Base-by-base conservation (phyloP, 2,888 invertebrate genomes). In the Ectemnius continuus region DNA sequence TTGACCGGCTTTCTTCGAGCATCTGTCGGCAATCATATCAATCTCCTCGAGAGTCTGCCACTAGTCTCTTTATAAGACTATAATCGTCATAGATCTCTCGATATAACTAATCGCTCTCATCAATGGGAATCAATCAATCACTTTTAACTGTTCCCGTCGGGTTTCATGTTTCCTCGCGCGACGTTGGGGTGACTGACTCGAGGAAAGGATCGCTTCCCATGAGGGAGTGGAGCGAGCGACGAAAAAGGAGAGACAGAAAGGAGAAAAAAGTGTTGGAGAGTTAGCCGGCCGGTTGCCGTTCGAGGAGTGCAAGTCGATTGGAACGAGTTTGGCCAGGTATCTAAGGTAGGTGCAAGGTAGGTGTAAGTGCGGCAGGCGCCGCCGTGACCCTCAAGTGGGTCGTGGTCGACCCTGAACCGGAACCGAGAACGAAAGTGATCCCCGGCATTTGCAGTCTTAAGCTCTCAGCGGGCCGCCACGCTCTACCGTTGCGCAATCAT, bases 371-470 rank as follows among this genome's bases (percentile, higher is more conserved):
- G 6, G 8, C 52, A 13, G 16, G 52, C 52, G 52, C 61, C 52
- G 59, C 61, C 73, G 75, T 80, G 82, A 84, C 84, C 81, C 76
- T 83, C 75, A 84, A 84, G 80, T 85, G 66, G 76, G 76, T 77
- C 83, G 74, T 65, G 69, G 75, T 52, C 80, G 85, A 86, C 84
- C 83, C 82, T 81, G 85, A 86, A 84, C 84, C 85, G 87, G 86
- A 88, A 88, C 82, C 76, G 85, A 86, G 80, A 88, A 84, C 77
- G 87, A 88, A 87, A 87, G 87, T 88, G 87, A 86, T 84, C 70
- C 74, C 4, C 14, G 70, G 63, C 73, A 74, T 68, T 79, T 36
- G 66, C 61, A 72, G 64, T 36, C 73, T 78, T 75, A 79, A 81
- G 62, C 65, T 56, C 68, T 23, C 23, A 23, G 23, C 23, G 23